These are phyloP conservation scores for Cheilosia grossa DNA, from an alignment of 2,888 invertebrate species.

Conservation along the genomic window DNA sequence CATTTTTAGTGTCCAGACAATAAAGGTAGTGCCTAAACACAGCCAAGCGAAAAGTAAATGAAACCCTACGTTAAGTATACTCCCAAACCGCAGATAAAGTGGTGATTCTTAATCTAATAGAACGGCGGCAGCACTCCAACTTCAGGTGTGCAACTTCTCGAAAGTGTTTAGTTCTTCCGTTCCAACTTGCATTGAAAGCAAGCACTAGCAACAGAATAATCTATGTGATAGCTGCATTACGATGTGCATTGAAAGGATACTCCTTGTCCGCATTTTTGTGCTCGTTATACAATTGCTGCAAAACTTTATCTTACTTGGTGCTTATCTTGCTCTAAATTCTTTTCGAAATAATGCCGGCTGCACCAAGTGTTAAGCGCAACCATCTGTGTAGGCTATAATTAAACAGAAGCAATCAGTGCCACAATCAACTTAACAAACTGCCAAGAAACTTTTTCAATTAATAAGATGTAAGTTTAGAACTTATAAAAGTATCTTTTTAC, in stretches of 20 bases:
- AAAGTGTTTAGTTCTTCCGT: no score
- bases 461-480: conserved; percentile 46
- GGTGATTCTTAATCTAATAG: no score
- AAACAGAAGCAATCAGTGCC: conserved; percentile 44
- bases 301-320: not conserved
- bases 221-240: not conserved
- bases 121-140: no score
- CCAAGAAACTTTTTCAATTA: conserved; percentile 64
- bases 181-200: no score
- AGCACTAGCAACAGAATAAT: no score
- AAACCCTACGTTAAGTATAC: no score
- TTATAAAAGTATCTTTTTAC: conserved; percentile 49
- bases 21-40: no score
- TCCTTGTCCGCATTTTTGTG: not conserved
- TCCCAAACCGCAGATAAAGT: no score
- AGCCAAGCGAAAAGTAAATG: no score
- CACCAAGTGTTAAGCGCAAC: conserved; percentile 7
- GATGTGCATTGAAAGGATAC: not conserved
- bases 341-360: not conserved
- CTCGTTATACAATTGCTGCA: not conserved
- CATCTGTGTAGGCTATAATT: conserved; percentile 15
- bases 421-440: conserved; percentile 48
- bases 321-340: not conserved
- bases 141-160: no score
- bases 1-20: no score